These are phyloP conservation scores for Penaeus indicus DNA, from an alignment of 1,140 invertebrate species.

Conservation along the genomic window DNA sequence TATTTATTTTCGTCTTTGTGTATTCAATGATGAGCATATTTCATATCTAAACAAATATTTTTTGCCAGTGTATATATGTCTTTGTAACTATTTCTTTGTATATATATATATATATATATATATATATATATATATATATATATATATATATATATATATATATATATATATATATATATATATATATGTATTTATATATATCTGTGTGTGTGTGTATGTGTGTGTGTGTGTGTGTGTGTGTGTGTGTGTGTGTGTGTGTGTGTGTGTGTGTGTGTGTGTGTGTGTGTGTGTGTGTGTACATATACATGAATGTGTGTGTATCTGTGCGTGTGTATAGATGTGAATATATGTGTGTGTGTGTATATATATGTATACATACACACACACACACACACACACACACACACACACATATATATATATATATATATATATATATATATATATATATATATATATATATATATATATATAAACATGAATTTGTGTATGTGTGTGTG, in stretches of 20 bases:
- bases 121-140: constrained; percentile 26
- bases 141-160: constrained; percentile 25
- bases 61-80: background rate
- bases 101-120: constrained; percentile 26
- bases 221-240: background rate
- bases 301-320: background rate
- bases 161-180: constrained; percentile 27
- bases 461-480: constrained; percentile 8
- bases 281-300: background rate
- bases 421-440: constrained; percentile 14
- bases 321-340: background rate
- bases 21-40: background rate
- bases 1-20: no score
- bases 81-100: background rate
- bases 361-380: constrained; percentile 4
- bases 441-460: constrained; percentile 16
- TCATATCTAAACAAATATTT: constrained; percentile 9
- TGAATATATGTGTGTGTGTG: constrained; percentile 10
- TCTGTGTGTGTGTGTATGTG: background rate
- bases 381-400: no score
- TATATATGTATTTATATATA: constrained; percentile 14
- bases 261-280: background rate
- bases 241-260: background rate
- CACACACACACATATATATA: background rate
- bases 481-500: constrained; percentile 20